A percentile compares a stretch with the other conserved stretches of the same genome.
These are phyloP conservation scores for Heliothis virescens DNA, from an alignment of 1,140 invertebrate species.

Conservation along the genomic window DNA sequence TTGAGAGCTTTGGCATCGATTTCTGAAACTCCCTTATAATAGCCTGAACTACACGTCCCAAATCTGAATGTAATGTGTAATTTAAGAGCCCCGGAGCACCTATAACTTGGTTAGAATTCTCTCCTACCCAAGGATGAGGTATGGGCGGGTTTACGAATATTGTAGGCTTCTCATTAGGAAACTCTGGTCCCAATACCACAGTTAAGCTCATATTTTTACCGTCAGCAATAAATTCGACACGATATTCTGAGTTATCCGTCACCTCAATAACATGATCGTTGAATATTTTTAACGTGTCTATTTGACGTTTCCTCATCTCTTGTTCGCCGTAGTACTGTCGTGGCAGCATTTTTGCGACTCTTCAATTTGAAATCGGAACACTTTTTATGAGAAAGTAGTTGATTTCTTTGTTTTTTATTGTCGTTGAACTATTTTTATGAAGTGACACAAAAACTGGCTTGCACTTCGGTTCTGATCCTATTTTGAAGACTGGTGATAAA, in stretches of 20 bases:
- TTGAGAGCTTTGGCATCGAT: conserved; percentile 72
- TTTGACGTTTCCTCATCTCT: conserved; percentile 88
- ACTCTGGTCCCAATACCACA: conserved; percentile 89
- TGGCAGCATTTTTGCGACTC: conserved; percentile 63
- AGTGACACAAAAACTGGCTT: too few species aligned
- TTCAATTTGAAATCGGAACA: not conserved
- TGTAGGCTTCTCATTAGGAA: conserved; percentile 91
- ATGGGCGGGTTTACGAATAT: conserved; percentile 89
- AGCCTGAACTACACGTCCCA: conserved; percentile 92
- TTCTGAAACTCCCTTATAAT: conserved; percentile 92
- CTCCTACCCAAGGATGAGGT: conserved; percentile 89
- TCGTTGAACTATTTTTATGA: not conserved
- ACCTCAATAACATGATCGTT: conserved; percentile 90
- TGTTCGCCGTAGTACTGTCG: conserved; percentile 75
- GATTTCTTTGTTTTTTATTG: not conserved
- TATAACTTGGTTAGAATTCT: conserved; percentile 88
- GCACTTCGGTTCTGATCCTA: too few species aligned
- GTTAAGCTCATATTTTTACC: conserved; percentile 88
- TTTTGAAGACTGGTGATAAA: too few species aligned
- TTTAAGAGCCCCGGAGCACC: conserved; percentile 91
- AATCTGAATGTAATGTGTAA: conserved; percentile 91
- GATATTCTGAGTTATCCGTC: conserved; percentile 90
- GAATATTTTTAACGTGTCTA: conserved; percentile 91
- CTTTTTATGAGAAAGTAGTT: not conserved
- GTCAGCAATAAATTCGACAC: conserved; percentile 89